Evolutionary conservation across 2,797 vertebrate genomes (phyloP).

Genomic region (Xenops minutus): DNA sequence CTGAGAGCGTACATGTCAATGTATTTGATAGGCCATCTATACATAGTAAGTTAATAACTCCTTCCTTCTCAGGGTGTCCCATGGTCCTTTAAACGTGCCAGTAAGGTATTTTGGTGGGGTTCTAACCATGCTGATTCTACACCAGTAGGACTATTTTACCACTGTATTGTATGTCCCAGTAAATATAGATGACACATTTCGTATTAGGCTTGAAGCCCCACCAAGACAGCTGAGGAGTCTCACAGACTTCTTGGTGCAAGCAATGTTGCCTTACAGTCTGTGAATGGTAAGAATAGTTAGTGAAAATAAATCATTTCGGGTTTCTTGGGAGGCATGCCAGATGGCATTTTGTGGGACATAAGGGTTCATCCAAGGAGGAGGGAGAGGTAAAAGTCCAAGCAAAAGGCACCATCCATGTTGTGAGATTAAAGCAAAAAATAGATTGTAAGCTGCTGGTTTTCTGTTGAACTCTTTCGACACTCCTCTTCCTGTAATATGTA

Average conservation of each 20-base stretch:
- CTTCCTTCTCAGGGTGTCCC: background rate
- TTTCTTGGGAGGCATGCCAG: background rate
- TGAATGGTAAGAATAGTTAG: background rate
- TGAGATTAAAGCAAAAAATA: background rate
- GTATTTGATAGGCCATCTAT: background rate
- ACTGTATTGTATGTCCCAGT: background rate
- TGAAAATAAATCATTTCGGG: background rate
- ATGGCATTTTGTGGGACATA: background rate
- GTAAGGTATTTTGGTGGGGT: background rate
- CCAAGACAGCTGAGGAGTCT: background rate
- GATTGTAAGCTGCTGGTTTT: background rate
- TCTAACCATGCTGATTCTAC: background rate
- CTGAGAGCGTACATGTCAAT: background rate
- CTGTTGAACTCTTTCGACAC: background rate
- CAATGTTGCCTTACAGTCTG: background rate
- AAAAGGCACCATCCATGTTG: background rate
- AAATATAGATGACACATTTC: background rate
- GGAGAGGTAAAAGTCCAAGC: background rate
- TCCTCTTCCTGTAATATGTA: background rate
- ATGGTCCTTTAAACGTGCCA: background rate
- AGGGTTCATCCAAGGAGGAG: background rate
- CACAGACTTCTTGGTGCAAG: background rate
- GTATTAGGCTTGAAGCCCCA: background rate
- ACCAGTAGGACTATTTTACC: background rate
- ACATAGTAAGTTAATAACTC: background rate